phyloP scores from a whole-genome alignment of 1,140 invertebrate genomes.

The Drosophila arizonae region DNA sequence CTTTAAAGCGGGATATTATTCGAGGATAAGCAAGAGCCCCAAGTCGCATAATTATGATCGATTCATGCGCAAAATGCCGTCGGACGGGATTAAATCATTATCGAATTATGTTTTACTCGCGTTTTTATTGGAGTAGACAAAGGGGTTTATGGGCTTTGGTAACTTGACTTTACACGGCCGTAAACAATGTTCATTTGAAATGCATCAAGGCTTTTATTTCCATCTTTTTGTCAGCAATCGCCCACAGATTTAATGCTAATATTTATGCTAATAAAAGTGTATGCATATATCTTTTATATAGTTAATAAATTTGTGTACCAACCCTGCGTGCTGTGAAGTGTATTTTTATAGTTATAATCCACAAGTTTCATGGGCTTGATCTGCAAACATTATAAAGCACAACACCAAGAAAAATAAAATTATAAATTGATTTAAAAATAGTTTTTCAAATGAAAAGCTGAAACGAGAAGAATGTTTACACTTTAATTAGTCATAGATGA shows the following conservation, averaged over 20 bases:
- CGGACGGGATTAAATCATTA: slow-evolving; percentile 71
- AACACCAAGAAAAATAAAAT: slow-evolving; percentile 26
- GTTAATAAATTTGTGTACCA: slow-evolving; percentile 51
- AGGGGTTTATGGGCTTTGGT: slow-evolving; percentile 44
- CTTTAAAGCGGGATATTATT: slow-evolving; percentile 63
- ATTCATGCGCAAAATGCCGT: slow-evolving; percentile 61
- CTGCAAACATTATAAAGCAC: slow-evolving; percentile 65
- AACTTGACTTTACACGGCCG: slow-evolving; percentile 29
- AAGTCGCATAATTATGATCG: slow-evolving; percentile 60
- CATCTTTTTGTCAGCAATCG: slow-evolving; percentile 16
- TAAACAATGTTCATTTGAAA: slow-evolving; percentile 64
- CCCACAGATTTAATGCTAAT: slow-evolving; percentile 46
- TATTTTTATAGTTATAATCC: slow-evolving; percentile 72
- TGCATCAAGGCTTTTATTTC: slow-evolving; percentile 44
- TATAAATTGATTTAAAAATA: slow-evolving; percentile 12
- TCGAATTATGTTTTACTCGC: slow-evolving; percentile 65
- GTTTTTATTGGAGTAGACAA: slow-evolving; percentile 48
- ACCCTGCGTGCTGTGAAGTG: slow-evolving; percentile 58
- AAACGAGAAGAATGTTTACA: slow-evolving; percentile 50
- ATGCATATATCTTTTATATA: slow-evolving; percentile 36
- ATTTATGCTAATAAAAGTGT: slow-evolving; percentile 54
- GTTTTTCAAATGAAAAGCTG: slow-evolving; percentile 42
- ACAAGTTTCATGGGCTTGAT: slow-evolving; percentile 67
- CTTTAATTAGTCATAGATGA: slow-evolving; percentile 22
- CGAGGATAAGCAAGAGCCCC: slow-evolving; percentile 29